Evolutionary conservation across 1,140 invertebrate species (phyloP).

Genomic region (Uloborus diversus): DNA sequence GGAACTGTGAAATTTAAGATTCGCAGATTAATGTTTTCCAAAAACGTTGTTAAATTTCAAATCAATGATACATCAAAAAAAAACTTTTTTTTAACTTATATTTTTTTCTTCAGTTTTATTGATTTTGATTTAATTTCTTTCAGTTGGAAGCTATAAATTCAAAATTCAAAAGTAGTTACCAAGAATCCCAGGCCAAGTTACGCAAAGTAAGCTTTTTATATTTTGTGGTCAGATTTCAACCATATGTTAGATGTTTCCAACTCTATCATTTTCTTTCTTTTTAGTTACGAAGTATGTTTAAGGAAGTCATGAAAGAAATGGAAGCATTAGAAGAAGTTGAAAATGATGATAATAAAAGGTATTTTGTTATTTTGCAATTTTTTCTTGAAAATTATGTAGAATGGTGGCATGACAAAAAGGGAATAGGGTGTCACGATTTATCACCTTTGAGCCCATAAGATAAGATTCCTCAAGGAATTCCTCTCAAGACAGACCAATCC

Average conservation of each 20-base stretch:
- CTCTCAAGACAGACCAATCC: no score
- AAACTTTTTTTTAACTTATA: not conserved
- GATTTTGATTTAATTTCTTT: constrained; percentile 9
- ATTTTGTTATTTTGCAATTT: constrained; percentile 28
- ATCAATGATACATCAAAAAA: no score
- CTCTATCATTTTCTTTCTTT: not conserved
- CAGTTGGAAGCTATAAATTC: constrained; percentile 29
- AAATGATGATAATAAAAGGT: constrained; percentile 69
- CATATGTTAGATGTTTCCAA: not conserved
- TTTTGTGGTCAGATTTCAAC: not conserved
- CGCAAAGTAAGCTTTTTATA: constrained; percentile 8
- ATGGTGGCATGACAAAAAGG: no score
- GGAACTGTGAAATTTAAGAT: no score
- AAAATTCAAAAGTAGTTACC: constrained; percentile 28
- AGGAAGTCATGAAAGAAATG: constrained; percentile 64
- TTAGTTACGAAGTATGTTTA: constrained; percentile 25
- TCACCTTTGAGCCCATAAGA: no score
- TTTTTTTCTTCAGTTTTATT: not conserved
- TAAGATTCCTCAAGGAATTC: no score
- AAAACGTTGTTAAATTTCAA: no score
- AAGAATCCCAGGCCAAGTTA: constrained; percentile 27
- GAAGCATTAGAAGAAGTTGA: constrained; percentile 64
- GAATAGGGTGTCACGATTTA: no score
- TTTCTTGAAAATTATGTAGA: no score
- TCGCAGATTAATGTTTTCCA: no score